Conservation (phyloP, 2,888 invertebrate species). For the Didymodactylos carnosus region DNA sequence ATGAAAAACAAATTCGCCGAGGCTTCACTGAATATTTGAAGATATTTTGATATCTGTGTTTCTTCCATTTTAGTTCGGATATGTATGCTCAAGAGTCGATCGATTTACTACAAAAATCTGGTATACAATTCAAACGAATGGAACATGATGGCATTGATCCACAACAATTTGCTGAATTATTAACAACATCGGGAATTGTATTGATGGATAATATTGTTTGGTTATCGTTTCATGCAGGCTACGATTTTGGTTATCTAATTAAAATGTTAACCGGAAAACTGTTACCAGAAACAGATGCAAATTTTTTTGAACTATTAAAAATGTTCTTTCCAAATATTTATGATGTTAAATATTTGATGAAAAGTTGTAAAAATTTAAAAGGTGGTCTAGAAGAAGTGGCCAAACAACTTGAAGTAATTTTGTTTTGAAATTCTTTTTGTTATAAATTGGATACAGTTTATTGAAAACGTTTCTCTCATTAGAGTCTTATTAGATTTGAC, state of each 20-base stretch:
- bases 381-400: slow-evolving; percentile 16
- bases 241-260: slow-evolving; percentile 16
- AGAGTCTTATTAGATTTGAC: too few relatives aligned
- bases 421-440: too few relatives aligned
- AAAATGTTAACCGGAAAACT: slow-evolving; percentile 13
- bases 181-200: slow-evolving; percentile 13
- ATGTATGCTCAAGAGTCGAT: slow-evolving; percentile 15
- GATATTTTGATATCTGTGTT: too few relatives aligned
- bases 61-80: neutral
- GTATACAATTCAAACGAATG: slow-evolving; percentile 12
- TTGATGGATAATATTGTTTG: slow-evolving; percentile 6
- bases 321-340: slow-evolving; percentile 16
- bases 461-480: too few relatives aligned
- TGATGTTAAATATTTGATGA: slow-evolving; percentile 16
- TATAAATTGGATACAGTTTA: neutral
- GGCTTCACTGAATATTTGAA: too few relatives aligned
- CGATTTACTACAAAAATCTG: slow-evolving; percentile 11
- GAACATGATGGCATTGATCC: slow-evolving; percentile 14
- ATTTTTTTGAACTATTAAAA: slow-evolving; percentile 15
- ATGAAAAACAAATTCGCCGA: too few relatives aligned
- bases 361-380: slow-evolving; percentile 15
- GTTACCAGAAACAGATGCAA: slow-evolving; percentile 13
- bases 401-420: slow-evolving; percentile 9
- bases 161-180: slow-evolving; percentile 12
- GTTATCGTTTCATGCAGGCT: slow-evolving; percentile 14